Percentiles rank a stretch among this genome's conserved stretches.
phyloP scores from a whole-genome alignment of 2,888 invertebrate genomes.

The Eumacrocentrus americanus region DNA sequence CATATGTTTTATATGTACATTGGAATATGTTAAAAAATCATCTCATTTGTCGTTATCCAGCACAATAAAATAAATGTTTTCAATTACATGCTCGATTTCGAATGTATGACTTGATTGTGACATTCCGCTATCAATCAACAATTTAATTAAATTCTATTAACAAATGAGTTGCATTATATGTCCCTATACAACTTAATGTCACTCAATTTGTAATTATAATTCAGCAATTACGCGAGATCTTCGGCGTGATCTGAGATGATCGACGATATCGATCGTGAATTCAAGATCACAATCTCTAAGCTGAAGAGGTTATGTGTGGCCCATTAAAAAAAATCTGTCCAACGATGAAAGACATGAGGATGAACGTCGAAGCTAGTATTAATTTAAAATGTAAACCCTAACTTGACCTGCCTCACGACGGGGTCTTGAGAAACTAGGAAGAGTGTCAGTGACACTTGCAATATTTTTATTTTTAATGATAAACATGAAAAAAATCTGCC shows the following conservation, averaged over 20 bases:
- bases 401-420: constrained; percentile 44
- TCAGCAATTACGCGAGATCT: constrained; percentile 57
- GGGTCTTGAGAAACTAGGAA: constrained; percentile 48
- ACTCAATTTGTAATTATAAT: constrained; percentile 60
- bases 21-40: too few species aligned
- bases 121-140: too few species aligned
- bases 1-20: too few species aligned
- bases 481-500: background rate
- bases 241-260: constrained; percentile 55
- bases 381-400: constrained; percentile 53
- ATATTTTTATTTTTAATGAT: background rate
- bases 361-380: constrained; percentile 22
- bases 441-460: constrained; percentile 19
- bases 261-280: constrained; percentile 34
- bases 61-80: too few species aligned
- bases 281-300: constrained; percentile 28
- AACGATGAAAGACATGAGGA: background rate
- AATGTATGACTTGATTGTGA: too few species aligned
- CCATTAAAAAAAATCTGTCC: constrained; percentile 5
- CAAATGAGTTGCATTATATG: too few species aligned
- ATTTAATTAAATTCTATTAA: too few species aligned
- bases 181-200: too few species aligned
- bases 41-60: too few species aligned
- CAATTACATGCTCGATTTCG: too few species aligned
- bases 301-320: background rate